Evolutionary conservation across 2,888 invertebrate genomes (phyloP), one percentile per base, ranked within the genome.

Genomic region (Drosophila fulvimacula): DNA sequence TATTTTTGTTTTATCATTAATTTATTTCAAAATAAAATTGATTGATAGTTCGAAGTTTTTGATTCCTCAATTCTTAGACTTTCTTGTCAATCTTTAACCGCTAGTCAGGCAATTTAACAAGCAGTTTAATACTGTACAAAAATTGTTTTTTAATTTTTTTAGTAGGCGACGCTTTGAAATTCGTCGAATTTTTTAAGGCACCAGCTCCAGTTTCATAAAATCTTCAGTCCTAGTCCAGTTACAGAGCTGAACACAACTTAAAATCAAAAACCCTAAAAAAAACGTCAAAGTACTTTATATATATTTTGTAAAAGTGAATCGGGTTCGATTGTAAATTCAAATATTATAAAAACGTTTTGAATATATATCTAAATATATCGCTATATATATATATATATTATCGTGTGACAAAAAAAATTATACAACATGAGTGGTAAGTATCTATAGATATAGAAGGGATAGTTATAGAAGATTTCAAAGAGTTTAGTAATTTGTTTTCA

Each of bases 381-480:
- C 9, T 5, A 19, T 24, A 13, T 17, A 24, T 27, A n/a, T 13
- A 36, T 36, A n/a, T n/a, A n/a, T n/a, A n/a, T 36, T 21, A 7
- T 11, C 10, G 39, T 19, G 10, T 9, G n/a, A 19, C 17, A 30
- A 11, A 1, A 11, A 15, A 2, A 19, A 3, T 6, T 27, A n/a
- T 19, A 0, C 39, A 55, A 41, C 10, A 64, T 66, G 64, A 41
- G 30, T 34, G 6, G 66, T 66, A 30, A 64, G 66, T 63, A 44
- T 1, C 17, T 17, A 0, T 9, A 48, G 0, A 30, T 6, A 2
- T 24, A 24, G 5, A 24, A 24, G n/a, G n/a, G n/a, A n/a, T n/a
- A n/a, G n/a, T n/a, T n/a, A n/a, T n/a, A n/a, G n/a, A n/a, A n/a
- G n/a, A n/a, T n/a, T n/a, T n/a, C n/a, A n/a, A n/a, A n/a, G n/a